Evolutionary conservation across 1,140 invertebrate genomes (phyloP).

Genomic region (Fopius arisanus): DNA sequence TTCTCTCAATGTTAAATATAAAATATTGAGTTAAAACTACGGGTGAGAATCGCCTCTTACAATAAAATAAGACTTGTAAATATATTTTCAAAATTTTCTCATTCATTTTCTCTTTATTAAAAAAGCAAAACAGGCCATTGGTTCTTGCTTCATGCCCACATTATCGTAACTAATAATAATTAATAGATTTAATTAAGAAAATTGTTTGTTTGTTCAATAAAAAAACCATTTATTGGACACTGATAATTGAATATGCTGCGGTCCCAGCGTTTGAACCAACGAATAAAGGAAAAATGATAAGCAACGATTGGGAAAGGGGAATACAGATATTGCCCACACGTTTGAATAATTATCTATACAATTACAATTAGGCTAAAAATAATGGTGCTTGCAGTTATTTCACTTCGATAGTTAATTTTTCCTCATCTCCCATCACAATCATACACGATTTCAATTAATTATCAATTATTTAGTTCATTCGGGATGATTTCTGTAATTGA

Average conservation of each 20-base stretch:
- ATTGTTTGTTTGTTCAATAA: background rate
- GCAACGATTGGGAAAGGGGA: background rate
- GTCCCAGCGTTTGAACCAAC: background rate
- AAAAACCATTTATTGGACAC: constrained; percentile 12
- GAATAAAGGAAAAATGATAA: constrained; percentile 12
- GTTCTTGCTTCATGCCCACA: constrained; percentile 1
- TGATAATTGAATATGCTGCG: constrained; percentile 9
- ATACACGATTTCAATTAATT: constrained; percentile 28
- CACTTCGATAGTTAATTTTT: constrained; percentile 21
- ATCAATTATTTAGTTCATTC: constrained; percentile 3
- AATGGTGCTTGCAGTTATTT: constrained; percentile 28
- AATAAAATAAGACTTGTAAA: background rate
- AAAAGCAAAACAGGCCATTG: constrained; percentile 13
- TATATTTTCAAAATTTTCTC: background rate
- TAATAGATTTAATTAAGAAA: background rate
- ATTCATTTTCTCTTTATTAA: constrained; percentile 6
- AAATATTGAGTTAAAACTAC: background rate
- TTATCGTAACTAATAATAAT: background rate
- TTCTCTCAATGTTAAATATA: background rate
- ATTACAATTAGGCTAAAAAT: constrained; percentile 37
- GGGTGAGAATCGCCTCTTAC: background rate
- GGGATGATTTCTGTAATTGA: background rate
- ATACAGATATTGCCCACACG: background rate
- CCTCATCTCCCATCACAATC: constrained; percentile 14
- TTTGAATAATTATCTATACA: constrained; percentile 30